phyloP scores from a whole-genome alignment of 2,113 vertebrate species.

The Anolis sagrei region DNA sequence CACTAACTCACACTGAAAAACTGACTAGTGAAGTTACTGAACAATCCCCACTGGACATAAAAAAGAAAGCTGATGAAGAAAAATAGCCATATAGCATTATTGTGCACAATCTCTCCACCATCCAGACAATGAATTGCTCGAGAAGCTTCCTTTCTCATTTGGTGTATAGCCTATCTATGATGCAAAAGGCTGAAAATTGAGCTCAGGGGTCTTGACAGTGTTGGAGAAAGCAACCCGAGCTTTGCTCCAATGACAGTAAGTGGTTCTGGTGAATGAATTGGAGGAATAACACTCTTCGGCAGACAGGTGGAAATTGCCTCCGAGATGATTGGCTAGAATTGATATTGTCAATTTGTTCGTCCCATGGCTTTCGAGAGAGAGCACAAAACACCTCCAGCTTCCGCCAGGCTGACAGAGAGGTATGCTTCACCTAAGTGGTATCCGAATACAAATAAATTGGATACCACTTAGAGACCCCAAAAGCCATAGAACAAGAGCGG shows the following conservation, averaged over 20 bases:
- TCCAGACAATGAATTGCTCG: not conserved
- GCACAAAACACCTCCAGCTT: constrained; percentile 51
- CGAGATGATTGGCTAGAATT: constrained; percentile 53
- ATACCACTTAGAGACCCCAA: constrained; percentile 67
- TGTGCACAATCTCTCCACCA: constrained; percentile 6
- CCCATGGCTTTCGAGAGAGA: constrained; percentile 50
- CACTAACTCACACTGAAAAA: not conserved
- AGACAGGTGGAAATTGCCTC: constrained; percentile 53
- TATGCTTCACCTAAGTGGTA: constrained; percentile 59
- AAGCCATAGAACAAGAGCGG: constrained; percentile 50
- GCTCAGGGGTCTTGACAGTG: constrained; percentile 28
- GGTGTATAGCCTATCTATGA: constrained; percentile 17
- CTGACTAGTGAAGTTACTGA: not conserved
- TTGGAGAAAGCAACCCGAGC: constrained; percentile 19
- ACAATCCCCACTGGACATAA: not conserved
- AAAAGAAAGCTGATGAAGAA: constrained; percentile 32
- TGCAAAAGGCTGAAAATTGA: constrained; percentile 43
- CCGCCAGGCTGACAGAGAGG: constrained; percentile 61
- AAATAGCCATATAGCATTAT: constrained; percentile 2
- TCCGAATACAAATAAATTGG: constrained; percentile 73
- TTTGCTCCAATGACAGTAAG: constrained; percentile 25
- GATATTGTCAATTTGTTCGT: constrained; percentile 67
- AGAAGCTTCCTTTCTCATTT: constrained; percentile 27
- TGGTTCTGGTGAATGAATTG: constrained; percentile 51
- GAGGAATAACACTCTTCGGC: constrained; percentile 41